Evolutionary conservation across 2,113 vertebrate genomes (phyloP), one percentile per base, ranked within the genome.

Genomic region (Tetrao urogallus): DNA sequence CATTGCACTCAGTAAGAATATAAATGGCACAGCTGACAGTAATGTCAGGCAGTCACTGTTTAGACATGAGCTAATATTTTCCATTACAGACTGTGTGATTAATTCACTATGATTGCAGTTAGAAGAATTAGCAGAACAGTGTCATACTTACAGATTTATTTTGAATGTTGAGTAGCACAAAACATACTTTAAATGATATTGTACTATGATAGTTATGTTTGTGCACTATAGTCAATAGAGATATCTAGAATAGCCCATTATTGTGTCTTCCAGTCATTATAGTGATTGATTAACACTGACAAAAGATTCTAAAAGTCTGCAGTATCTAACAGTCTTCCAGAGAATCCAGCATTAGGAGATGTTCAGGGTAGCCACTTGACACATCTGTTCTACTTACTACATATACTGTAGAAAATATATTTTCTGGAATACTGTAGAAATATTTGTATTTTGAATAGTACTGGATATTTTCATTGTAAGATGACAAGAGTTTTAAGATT

Each of bases 261-360:
- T 70, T 95, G 40, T 82, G 61, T 89, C 85, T 95, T 95, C 78
- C 54, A 93, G 43, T 96, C 80, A 89, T 88, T 47, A 45, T 69
- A 76, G 66, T 60, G 64, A 34, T 89, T 5, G 1, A 94, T 94
- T 89, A 96, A 83, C 75, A 89, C 22, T 94, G 86, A 47, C 50
- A 85, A 95, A 95, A 91, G 94, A 97, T 75, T 72, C 91, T 73
- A n/a, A 83, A 94, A 93, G 84, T 94, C 91, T 96, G 34, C 73
- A 88, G 38, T 43, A 82, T 86, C 81, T 90, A 67, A 85, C 50
- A 47, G 91, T 10, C 56, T 82, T 94, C 75, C 71, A 95, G 93
- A 82, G 76, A 85, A 73, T 7, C 12, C 57, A 75, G 42, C 2
- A 13, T 50, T 65, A 89, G 36, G 84, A 86, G 84, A 79, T 0